Evolutionary conservation across 2,888 invertebrate genomes (phyloP), one percentile per base, ranked within the genome.

Genomic region (Drosophila flavopinicola): DNA sequence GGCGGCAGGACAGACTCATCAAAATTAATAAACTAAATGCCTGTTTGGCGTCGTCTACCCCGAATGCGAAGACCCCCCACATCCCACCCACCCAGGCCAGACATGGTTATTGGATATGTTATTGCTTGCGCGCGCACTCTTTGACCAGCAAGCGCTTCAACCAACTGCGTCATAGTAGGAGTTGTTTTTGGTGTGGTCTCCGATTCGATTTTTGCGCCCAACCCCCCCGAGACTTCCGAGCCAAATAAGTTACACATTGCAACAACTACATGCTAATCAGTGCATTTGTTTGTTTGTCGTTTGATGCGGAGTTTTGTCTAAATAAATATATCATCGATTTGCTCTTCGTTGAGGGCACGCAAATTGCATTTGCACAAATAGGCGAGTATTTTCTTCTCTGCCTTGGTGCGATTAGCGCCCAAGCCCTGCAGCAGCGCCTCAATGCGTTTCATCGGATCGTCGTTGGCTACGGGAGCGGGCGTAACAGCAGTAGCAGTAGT

Each of bases 361-460:
- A 90, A 37, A 52, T 88, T 88, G 25, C 90, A 90, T 53, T 88
- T 87, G 64, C 89, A 89, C 29, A 89, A 75, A 66, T 85, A 90
- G 15, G 85, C 84, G 6, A 90, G 61, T 39, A 89, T 85, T 32
- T 89, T 83, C 41, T 87, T 88, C 41, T 89, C 90, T 10, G 90
- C 90, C 44, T 78, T 89, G 1, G n/a, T 25, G 1, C 89, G 87
- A 58, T 90, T 89, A 2, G 49, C 30, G 33, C 84, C 90, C 38
- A 90, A 66, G 13, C 90, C 90, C 29, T 87, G 82, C 0, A 89
- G 61, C 25, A 89, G 52, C 0, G 78, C 72, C 24, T 90, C 90
- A 30, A 89, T 88, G 11, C 88, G 78, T 41, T 80, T 87, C 57
- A 88, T 45, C 1, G 64, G 38, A 11, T 77, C 73, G 2, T 61